phyloP scores from a whole-genome alignment of 2,113 vertebrate genomes.

The Podarcis cretensis region DNA sequence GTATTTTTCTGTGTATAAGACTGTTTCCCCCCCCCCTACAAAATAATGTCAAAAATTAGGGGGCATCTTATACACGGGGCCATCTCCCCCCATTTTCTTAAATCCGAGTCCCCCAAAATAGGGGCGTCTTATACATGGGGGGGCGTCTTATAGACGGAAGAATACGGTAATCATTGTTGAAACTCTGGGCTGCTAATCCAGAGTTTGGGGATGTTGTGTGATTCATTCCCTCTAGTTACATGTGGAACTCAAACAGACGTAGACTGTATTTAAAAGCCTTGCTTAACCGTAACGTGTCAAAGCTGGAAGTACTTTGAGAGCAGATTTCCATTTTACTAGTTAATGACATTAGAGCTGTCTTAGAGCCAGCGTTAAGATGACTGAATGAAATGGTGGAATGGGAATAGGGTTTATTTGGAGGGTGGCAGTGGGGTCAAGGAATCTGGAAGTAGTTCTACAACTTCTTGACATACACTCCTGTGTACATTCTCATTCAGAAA shows the following conservation, averaged over 20 bases:
- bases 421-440: not conserved
- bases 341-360: not conserved
- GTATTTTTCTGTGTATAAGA: too few relatives aligned
- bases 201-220: not conserved
- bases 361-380: not conserved
- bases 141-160: too few relatives aligned
- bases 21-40: too few relatives aligned
- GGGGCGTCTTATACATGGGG: too few relatives aligned
- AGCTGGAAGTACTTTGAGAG: not conserved
- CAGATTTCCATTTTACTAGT: not conserved
- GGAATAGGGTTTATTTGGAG: not conserved
- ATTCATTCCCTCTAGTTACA: not conserved
- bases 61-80: too few relatives aligned
- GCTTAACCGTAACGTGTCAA: not conserved
- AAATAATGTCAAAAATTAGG: too few relatives aligned
- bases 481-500: not conserved
- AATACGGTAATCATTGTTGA: not conserved
- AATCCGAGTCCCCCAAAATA: too few relatives aligned
- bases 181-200: not conserved
- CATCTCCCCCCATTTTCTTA: too few relatives aligned
- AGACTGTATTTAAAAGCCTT: not conserved
- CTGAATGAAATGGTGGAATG: not conserved
- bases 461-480: not conserved
- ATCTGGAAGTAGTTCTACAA: not conserved
- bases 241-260: not conserved